Base-by-base conservation (phyloP, 2,113 vertebrate species). In the Bufo gargarizans region DNA sequence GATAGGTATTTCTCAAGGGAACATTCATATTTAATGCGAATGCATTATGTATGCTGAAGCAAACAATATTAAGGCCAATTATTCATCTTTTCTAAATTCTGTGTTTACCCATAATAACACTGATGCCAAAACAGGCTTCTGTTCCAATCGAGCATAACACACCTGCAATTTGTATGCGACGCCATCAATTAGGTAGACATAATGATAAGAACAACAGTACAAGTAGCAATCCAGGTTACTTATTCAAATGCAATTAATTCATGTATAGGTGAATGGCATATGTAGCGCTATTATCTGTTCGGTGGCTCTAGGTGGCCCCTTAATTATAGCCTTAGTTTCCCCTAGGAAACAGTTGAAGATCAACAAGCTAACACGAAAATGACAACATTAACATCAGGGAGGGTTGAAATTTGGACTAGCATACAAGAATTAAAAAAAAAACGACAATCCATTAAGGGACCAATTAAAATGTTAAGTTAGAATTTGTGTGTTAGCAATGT, bases 401-500 rank as follows among this genome's bases (percentile, higher is more conserved):
- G 80, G 80, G 56, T 33, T 82, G 59, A 65, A 79, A 79, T 58
- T 76, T 77, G 55, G 19, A 33, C 53, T 20, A 82, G n/a, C 43
- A 63, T 61, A 61, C 13, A 47, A 79, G 59, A 50, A 74, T 83
- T 10, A 55, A 65, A 83, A 76, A 80, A 69, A 71, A 11, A 67
- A 67, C 49, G 76, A 65, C 69, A 88, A 82, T 45, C 19, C 80
- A 88, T 88, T 83, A 82, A 63, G 69, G 78, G 55, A 82, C 78
- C 67, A 88, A 82, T 82, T 88, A 82, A 87, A 88, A 74, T 88
- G 86, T 88, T 72, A 71, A 5, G 65, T 61, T 88, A 74, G 67
- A 74, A 61, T 43, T 82, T 65, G 33, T 43, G 20, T 17, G 47
- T 53, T 72, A 47, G 47, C 61, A 69, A 14, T 50, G 33, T 65